Evolutionary conservation across 1,140 invertebrate species (phyloP).

Genomic region (Drosophila mauritiana): DNA sequence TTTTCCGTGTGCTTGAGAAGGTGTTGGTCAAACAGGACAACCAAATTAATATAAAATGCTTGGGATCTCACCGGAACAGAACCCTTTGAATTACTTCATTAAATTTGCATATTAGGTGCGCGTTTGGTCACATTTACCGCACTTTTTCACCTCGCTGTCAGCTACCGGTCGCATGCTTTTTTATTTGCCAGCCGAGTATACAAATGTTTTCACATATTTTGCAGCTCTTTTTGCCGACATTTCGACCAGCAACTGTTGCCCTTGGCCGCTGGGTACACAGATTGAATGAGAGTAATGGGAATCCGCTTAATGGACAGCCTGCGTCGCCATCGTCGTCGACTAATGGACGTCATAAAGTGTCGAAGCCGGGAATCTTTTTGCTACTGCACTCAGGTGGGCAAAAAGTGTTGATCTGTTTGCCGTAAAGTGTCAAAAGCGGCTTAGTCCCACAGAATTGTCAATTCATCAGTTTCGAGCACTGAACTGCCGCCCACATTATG

Average conservation of each 20-base stretch:
- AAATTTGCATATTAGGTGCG: conserved; percentile 82
- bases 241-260: conserved; percentile 10
- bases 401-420: conserved; percentile 42
- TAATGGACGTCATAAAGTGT: conserved; percentile 53
- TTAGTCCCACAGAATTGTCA: conserved; percentile 22
- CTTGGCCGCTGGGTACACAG: conserved; percentile 15
- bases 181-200: conserved; percentile 4
- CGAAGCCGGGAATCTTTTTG: conserved; percentile 22
- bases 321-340: conserved; percentile 22
- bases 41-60: conserved; percentile 69
- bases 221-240: conserved; percentile 11
- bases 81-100: conserved; percentile 83
- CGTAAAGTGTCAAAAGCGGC: conserved; percentile 28
- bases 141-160: conserved; percentile 46
- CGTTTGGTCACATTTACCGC: conserved; percentile 73
- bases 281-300: conserved; percentile 59
- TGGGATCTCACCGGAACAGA: conserved; percentile 20
- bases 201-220: conserved; percentile 12
- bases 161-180: conserved; percentile 6
- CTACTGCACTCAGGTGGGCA: conserved; percentile 19
- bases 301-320: conserved; percentile 48
- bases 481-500: not conserved
- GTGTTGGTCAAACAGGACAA: conserved; percentile 53
- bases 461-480: not conserved
- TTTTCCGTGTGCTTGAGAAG: conserved; percentile 24